Evolutionary conservation across 1,140 invertebrate genomes (phyloP).

Genomic region (Orussus abietinus): DNA sequence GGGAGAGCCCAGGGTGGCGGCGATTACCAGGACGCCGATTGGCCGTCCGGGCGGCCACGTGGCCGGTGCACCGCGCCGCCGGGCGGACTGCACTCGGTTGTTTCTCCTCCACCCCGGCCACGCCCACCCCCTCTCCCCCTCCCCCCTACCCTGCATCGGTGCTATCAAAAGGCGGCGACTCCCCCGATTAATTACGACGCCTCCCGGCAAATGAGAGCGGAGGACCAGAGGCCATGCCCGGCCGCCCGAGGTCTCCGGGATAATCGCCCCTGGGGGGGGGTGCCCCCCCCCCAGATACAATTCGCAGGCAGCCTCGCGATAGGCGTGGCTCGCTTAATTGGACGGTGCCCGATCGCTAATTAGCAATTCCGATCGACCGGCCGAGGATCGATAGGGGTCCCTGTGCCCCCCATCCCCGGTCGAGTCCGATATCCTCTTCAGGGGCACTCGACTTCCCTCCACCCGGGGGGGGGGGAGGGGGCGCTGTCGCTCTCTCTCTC

Average conservation of each 20-base stretch:
- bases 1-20: slow-evolving; percentile 22
- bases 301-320: background rate
- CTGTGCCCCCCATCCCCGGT: too few species aligned
- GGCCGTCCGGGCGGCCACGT: slow-evolving; percentile 29
- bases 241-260: slow-evolving; percentile 6
- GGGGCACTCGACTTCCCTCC: too few species aligned
- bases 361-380: too few species aligned
- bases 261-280: background rate
- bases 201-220: slow-evolving; percentile 46
- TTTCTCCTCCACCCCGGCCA: slow-evolving; percentile 48
- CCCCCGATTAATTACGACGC: slow-evolving; percentile 50
- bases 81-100: slow-evolving; percentile 37
- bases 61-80: slow-evolving; percentile 7
- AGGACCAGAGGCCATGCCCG: background rate
- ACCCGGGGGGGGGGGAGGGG: too few species aligned
- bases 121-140: slow-evolving; percentile 46
- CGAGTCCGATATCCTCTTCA: too few species aligned
- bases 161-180: slow-evolving; percentile 49
- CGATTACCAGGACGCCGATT: slow-evolving; percentile 32
- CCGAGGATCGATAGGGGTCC: too few species aligned
- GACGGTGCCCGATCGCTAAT: too few species aligned
- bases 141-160: slow-evolving; percentile 43
- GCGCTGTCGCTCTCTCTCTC: too few species aligned
- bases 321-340: background rate
- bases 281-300: background rate